Evolutionary conservation across 2,888 invertebrate genomes (phyloP).

Genomic region (Epiblema foenella): DNA sequence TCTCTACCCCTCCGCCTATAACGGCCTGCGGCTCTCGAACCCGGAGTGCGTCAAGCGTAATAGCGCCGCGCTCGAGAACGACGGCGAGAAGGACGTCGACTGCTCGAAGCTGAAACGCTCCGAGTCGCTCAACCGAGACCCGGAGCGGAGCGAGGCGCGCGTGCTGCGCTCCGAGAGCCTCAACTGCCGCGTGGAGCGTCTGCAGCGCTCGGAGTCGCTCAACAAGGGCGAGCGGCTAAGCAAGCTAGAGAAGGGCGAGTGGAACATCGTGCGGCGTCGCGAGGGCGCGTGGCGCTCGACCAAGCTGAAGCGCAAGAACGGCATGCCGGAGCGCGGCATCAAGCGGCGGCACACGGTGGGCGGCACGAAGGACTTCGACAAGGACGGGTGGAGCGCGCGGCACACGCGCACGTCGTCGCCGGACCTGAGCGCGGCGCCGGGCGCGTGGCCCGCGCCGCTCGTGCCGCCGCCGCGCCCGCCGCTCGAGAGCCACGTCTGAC

Average conservation of each 20-base stretch:
- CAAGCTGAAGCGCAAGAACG: slow-evolving; percentile 90
- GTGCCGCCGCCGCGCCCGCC: slow-evolving; percentile 68
- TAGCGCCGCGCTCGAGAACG: slow-evolving; percentile 59
- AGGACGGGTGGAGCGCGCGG: slow-evolving; percentile 86
- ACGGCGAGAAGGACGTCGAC: slow-evolving; percentile 54
- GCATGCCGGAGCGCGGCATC: slow-evolving; percentile 92
- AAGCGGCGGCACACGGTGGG: slow-evolving; percentile 96
- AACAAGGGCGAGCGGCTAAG: slow-evolving; percentile 71
- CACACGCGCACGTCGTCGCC: slow-evolving; percentile 86
- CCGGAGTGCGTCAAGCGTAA: slow-evolving; percentile 60
- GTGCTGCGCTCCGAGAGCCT: slow-evolving; percentile 86
- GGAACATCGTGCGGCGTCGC: slow-evolving; percentile 87
- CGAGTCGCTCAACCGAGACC: slow-evolving; percentile 86
- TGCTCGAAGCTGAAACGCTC: slow-evolving; percentile 81
- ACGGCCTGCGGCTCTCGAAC: slow-evolving; percentile 50
- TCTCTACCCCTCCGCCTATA: slow-evolving; percentile 49
- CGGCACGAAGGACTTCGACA: slow-evolving; percentile 93
- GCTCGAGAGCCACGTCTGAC: slow-evolving; percentile 70
- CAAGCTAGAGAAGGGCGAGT: slow-evolving; percentile 89
- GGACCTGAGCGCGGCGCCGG: slow-evolving; percentile 72
- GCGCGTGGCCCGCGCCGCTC: slow-evolving; percentile 65
- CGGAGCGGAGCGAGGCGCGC: slow-evolving; percentile 79
- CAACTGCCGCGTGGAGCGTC: slow-evolving; percentile 76
- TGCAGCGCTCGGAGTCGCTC: slow-evolving; percentile 64
- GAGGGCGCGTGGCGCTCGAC: slow-evolving; percentile 84